Evolutionary conservation across 2,797 vertebrate species (phyloP).

Genomic region (Micrastur ruficollis): DNA sequence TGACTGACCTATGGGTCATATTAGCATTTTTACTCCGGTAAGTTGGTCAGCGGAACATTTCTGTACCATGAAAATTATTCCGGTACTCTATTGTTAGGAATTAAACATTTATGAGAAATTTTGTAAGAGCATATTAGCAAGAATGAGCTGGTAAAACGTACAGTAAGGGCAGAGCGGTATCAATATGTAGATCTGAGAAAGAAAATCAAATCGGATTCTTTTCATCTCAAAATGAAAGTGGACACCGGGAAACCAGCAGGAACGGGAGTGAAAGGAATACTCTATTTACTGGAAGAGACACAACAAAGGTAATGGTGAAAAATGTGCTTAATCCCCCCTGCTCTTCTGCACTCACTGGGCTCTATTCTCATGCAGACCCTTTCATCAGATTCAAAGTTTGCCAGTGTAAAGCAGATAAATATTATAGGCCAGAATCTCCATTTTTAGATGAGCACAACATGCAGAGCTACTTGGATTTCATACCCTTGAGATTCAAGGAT

Average conservation of each 20-base stretch:
- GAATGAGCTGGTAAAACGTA: constrained; percentile 16
- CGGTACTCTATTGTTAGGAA: constrained; percentile 36
- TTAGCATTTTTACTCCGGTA: constrained; percentile 53
- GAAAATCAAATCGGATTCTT: not conserved
- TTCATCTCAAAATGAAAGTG: constrained; percentile 26
- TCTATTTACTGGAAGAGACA: not conserved
- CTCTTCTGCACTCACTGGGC: not conserved
- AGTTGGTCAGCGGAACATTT: constrained; percentile 57
- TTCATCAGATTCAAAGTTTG: not conserved
- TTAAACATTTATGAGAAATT: constrained; percentile 66
- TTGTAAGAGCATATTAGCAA: constrained; percentile 39
- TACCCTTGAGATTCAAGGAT: not conserved
- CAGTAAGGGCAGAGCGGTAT: not conserved
- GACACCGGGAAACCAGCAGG: not conserved
- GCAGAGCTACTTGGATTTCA: not conserved
- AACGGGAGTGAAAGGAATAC: not conserved
- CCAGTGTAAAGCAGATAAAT: not conserved
- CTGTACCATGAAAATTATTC: constrained; percentile 40
- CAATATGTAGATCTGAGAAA: constrained; percentile 2
- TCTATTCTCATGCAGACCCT: not conserved
- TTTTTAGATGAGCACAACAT: not conserved
- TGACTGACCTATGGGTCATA: constrained; percentile 41
- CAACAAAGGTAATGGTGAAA: not conserved
- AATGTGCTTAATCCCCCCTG: not conserved
- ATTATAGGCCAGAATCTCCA: not conserved